These are phyloP conservation scores for Theonella swinhoei DNA, from an alignment of 37 sponge, comb jelly and placozoan species.

Conservation along the genomic window DNA sequence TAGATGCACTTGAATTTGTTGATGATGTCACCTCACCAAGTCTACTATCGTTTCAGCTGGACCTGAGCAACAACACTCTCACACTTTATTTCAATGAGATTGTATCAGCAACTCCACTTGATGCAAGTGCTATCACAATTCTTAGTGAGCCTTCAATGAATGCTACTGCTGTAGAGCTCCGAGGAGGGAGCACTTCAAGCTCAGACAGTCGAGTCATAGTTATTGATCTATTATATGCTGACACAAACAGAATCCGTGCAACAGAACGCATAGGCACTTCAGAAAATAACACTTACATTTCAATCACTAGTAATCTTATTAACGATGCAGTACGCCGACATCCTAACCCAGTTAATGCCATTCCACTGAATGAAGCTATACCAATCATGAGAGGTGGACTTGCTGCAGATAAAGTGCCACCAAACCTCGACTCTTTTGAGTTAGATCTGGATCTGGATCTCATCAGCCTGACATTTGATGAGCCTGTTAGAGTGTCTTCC, in stretches of 20 bases:
- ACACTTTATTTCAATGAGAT: conserved; percentile 82
- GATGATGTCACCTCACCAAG: conserved; percentile 69
- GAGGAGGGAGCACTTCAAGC: conserved; percentile 64
- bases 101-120: conserved; percentile 67
- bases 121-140: conserved; percentile 64
- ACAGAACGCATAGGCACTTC: conserved; percentile 56
- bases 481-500: conserved; percentile 78
- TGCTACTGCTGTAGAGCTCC: conserved; percentile 47
- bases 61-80: conserved; percentile 66
- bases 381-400: conserved; percentile 38
- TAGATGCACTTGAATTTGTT: conserved; percentile 39
- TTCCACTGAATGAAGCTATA: conserved; percentile 28
- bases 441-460: conserved; percentile 70
- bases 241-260: conserved; percentile 74
- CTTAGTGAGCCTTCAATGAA: conserved; percentile 22
- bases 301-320: conserved; percentile 53
- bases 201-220: conserved; percentile 60
- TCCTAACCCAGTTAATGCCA: conserved; percentile 58
- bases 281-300: conserved; percentile 71
- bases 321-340: conserved; percentile 62
- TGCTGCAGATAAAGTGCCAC: conserved; percentile 52
- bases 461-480: conserved; percentile 70
- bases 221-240: conserved; percentile 47
- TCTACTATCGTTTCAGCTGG: conserved; percentile 62
- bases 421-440: conserved; percentile 54